A percentile compares a stretch with the other conserved stretches of the same genome.
phyloP scores from a whole-genome alignment of 2,888 invertebrate genomes.

The Stenurella melanura region DNA sequence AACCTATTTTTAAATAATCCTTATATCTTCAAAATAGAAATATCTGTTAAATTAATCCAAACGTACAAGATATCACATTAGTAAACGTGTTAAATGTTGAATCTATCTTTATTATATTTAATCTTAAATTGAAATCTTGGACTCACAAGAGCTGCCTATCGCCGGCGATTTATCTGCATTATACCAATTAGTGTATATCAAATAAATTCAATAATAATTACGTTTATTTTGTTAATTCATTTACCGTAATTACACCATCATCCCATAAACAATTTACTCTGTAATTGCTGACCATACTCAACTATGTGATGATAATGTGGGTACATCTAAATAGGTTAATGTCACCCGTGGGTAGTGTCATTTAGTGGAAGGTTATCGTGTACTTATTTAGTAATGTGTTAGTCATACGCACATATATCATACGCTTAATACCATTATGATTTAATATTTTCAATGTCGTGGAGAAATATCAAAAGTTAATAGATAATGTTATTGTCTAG shows the following conservation, averaged over 20 bases:
- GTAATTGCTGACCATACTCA: conserved; percentile 34
- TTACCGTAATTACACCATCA: conserved; percentile 34
- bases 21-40: neutral
- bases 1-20: too few relatives aligned
- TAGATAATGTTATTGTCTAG: too few relatives aligned
- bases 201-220: conserved; percentile 33
- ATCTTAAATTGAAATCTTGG: conserved; percentile 24
- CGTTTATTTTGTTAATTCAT: conserved; percentile 36
- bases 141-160: neutral
- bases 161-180: conserved; percentile 10
- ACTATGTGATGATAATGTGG: conserved; percentile 29
- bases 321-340: conserved; percentile 24
- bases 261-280: conserved; percentile 12
- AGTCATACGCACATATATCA: neutral
- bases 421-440: too few relatives aligned
- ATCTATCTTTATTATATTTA: conserved; percentile 17
- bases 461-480: too few relatives aligned
- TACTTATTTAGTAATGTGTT: conserved; percentile 3
- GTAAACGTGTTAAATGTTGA: too few relatives aligned
- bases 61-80: neutral
- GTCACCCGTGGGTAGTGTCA: conserved; percentile 22
- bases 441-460: too few relatives aligned
- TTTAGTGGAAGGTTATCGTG: conserved; percentile 16
- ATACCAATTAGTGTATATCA: conserved; percentile 22
- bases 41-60: neutral